Percentiles rank a stretch among this genome's conserved stretches.
Conservation (phyloP, 2,888 invertebrate genomes). For the Ditula angustiorana region DNA sequence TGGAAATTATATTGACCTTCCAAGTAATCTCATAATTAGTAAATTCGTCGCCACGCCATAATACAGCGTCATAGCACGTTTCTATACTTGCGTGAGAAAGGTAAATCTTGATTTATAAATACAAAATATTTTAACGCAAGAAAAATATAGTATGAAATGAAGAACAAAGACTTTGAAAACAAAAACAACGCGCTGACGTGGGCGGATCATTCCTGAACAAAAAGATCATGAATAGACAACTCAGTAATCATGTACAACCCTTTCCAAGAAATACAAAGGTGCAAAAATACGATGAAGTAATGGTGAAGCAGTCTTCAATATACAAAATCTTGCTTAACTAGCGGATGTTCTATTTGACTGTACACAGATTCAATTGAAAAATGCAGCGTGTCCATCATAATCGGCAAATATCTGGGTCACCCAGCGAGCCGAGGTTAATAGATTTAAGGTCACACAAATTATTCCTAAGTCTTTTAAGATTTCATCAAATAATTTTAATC, state of each 20-base stretch:
- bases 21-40: slow-evolving; percentile 67
- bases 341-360: slow-evolving; percentile 46
- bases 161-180: neutral
- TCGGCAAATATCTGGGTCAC: slow-evolving; percentile 61
- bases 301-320: neutral
- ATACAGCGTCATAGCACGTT: slow-evolving; percentile 33
- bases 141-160: neutral
- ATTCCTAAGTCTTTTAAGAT: slow-evolving; percentile 45
- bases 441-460: slow-evolving; percentile 58
- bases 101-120: slow-evolving; percentile 5
- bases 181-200: neutral
- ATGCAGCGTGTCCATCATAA: slow-evolving; percentile 58
- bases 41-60: slow-evolving; percentile 59
- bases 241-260: no score
- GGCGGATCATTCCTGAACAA: neutral
- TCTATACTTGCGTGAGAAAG: slow-evolving; percentile 32
- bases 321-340: slow-evolving; percentile 41
- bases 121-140: slow-evolving; percentile 6
- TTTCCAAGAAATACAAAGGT: no score
- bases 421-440: slow-evolving; percentile 59
- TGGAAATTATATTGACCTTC: slow-evolving; percentile 66
- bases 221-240: neutral
- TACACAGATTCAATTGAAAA: slow-evolving; percentile 61
- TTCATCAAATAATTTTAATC: slow-evolving; percentile 39
- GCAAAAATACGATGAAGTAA: neutral